phyloP scores from a whole-genome alignment of 2,888 invertebrate genomes.

The Myopa tessellatipennis region DNA sequence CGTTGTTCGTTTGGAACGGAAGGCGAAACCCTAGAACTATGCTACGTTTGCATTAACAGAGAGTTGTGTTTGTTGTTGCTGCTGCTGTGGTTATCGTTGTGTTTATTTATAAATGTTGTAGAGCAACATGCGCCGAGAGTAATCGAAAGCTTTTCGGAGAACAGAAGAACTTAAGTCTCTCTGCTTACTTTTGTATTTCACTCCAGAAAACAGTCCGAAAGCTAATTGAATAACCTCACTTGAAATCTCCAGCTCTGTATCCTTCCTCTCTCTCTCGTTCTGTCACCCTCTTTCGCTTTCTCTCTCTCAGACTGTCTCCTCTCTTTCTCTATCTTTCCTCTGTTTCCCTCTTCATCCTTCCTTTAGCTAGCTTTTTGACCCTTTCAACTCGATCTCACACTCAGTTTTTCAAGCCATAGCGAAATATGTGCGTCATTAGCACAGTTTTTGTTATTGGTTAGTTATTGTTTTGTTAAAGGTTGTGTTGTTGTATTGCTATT shows the following conservation, averaged over 20 bases:
- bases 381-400: not conserved
- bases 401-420: not conserved
- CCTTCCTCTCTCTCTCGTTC: not conserved
- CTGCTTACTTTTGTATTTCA: no score
- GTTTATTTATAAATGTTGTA: no score
- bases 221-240: not conserved
- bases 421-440: slow-evolving; percentile 30
- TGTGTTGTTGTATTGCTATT: not conserved
- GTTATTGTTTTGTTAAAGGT: not conserved
- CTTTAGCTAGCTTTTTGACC: not conserved
- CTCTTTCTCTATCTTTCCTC: not conserved
- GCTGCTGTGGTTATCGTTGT: no score
- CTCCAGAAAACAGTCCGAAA: no score
- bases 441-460: not conserved
- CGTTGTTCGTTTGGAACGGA: not conserved
- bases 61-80: not conserved
- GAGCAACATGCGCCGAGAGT: not conserved
- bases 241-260: not conserved
- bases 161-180: no score
- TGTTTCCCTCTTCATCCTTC: not conserved
- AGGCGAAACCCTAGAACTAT: slow-evolving; percentile 11
- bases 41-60: slow-evolving; percentile 6
- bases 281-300: not conserved
- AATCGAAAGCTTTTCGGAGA: not conserved
- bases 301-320: not conserved